Evolutionary conservation across 2,888 invertebrate species (phyloP), one percentile per base, ranked within the genome.

Genomic region (Peribatodes rhomboidaria): DNA sequence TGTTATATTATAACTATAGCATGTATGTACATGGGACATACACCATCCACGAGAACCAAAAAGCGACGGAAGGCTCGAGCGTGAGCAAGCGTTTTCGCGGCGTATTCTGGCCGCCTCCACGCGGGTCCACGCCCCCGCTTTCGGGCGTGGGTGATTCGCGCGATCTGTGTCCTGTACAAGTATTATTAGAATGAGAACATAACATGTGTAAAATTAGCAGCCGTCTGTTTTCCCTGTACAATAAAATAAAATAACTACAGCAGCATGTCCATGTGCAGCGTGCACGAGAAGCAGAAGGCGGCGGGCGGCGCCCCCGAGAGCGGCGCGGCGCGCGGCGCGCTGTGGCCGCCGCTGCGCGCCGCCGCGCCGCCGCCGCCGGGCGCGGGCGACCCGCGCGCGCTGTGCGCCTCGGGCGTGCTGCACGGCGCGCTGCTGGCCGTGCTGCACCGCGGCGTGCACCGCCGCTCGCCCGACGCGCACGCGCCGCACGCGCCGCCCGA

Each of bases 401-500:
- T 92, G 37, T 89, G 89, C 66, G 80, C 85, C 31, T 88, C 88
- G 0, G 90, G 91, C 64, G 91, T 90, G 66, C 83, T 91, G 67
- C 91, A 90, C 83, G 90, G 87, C 37, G 94, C 97, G 75, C 94
- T 97, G 67, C 95, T 98, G 77, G 95, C 96, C 65, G 97, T 98
- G 76, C 94, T 98, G 67, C 97, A 97, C 88, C 97, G 98, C 83
- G 97, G 97, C 65, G 96, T 97, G 96, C 97, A 72, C 78, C 75
- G 82, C 42, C 79, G 96, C 95, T 97, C 83, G 96, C 97, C 68
- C 95, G 97, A 62, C 95, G 95, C 80, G 95, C 95, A 76, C 69
- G 82, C 86, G 63, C 85, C 84, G 71, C 86, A 85, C 75, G 89
- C 91, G 72, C 91, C 92, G 22, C 96, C 98, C 50, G 99, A 99